Evolutionary conservation across 2,888 invertebrate genomes (phyloP), one percentile per base, ranked within the genome.

Genomic region (Drosophila pseudotakahashii): DNA sequence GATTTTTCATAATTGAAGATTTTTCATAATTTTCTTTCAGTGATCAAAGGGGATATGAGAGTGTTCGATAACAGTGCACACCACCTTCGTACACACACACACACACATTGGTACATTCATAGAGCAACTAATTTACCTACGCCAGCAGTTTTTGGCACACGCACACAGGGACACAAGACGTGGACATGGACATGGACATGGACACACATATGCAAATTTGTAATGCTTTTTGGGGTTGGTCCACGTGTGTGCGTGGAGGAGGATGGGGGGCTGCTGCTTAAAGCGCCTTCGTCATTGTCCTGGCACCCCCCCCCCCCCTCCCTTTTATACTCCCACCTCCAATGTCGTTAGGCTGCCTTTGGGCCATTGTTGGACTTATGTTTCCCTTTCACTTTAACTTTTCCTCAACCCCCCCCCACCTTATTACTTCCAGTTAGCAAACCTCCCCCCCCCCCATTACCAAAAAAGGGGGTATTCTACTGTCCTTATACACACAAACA

Each of bases 121-220:
- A 70, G 41, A 69, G 58, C 75, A 83, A 83, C 83, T 83, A 83
- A 83, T 83, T 83, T 83, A 83, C 83, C 83, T 83, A 83, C 83
- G 84, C 79, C 75, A 83, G 87, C 82, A 83, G 70, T 83, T 83
- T 80, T 79, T 73, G 83, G 68, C 55, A 63, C 81, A 71, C 68
- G 71, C 66, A 64, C 66, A 63, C 74, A 62, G 62, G 66, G 64
- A 60, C 47, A 41, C 68, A 69, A 23, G 10, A 61, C 52, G 57
- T 45, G 41, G 41, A 41, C 54, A 13, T 10, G 44, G 44, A 41
- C 54, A 13, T 10, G 44, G 44, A 50, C 55, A 76, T 47, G 58
- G 52, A 44, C 67, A 79, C 75, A 82, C 79, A 82, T 81, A 86
- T 82, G 81, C 81, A 82, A 81, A 81, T 81, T 81, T 63, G 58